A percentile compares a stretch with the other conserved stretches of the same genome.
Evolutionary conservation across 2,888 invertebrate genomes (phyloP).

Genomic region (Dynastes grantii): DNA sequence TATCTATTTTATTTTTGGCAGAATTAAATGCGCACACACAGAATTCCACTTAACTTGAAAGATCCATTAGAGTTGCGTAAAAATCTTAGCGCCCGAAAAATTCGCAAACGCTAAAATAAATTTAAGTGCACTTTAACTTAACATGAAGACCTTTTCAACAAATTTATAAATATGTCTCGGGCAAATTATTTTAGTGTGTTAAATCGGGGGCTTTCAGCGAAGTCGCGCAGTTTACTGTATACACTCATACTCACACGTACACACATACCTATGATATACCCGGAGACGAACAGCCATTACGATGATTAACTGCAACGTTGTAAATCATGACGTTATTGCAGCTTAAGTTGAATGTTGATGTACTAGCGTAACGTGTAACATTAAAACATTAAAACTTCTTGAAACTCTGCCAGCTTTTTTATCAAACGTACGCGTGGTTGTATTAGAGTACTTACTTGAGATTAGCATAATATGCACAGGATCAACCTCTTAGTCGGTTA

Average conservation of each 20-base stretch:
- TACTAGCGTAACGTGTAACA: slow-evolving; percentile 55
- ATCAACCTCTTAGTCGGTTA: slow-evolving; percentile 1
- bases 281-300: slow-evolving; percentile 63
- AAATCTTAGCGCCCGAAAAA: slow-evolving; percentile 14
- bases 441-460: background rate
- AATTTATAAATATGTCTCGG: slow-evolving; percentile 45
- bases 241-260: background rate
- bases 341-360: slow-evolving; percentile 61
- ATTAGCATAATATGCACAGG: slow-evolving; percentile 19
- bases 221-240: background rate
- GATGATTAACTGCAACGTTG: slow-evolving; percentile 64
- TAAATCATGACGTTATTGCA: slow-evolving; percentile 65
- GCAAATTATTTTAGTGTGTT: slow-evolving; percentile 45
- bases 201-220: slow-evolving; percentile 25
- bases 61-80: slow-evolving; percentile 32
- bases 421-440: slow-evolving; percentile 35
- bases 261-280: slow-evolving; percentile 1
- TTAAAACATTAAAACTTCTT: slow-evolving; percentile 60
- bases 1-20: background rate
- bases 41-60: slow-evolving; percentile 17
- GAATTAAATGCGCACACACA: slow-evolving; percentile 10
- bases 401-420: slow-evolving; percentile 61
- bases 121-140: slow-evolving; percentile 36
- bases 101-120: slow-evolving; percentile 24
- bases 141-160: slow-evolving; percentile 33